These are phyloP conservation scores for Pseudopipra pipra DNA, from an alignment of 2,113 vertebrate species.

Conservation along the genomic window DNA sequence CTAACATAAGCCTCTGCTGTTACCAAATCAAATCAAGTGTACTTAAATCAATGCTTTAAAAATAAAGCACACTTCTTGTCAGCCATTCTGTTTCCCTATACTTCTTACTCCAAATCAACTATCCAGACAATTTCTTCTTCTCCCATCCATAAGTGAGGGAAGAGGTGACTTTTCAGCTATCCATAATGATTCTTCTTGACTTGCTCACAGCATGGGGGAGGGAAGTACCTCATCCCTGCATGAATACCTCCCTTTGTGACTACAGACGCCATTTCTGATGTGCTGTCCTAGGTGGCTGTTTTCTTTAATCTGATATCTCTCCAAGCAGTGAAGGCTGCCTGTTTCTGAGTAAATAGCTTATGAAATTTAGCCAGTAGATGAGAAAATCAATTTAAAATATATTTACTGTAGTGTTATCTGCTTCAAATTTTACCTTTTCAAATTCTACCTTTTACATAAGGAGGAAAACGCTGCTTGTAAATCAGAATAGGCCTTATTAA, in stretches of 20 bases:
- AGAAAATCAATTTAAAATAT: slow-evolving; percentile 16
- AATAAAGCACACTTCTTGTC: slow-evolving; percentile 12
- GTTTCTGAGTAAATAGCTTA: slow-evolving; percentile 20
- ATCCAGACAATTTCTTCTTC: neutral
- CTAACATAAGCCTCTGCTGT: neutral
- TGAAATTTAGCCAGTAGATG: slow-evolving; percentile 20
- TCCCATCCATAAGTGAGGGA: neutral
- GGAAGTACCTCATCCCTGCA: slow-evolving; percentile 10
- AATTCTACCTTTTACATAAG: neutral
- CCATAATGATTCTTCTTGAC: slow-evolving; percentile 8
- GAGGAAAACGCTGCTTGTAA: neutral
- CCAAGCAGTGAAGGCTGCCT: neutral
- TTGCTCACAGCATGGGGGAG: neutral
- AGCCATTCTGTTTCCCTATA: neutral
- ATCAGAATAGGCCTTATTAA: neutral
- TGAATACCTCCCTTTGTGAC: slow-evolving; percentile 19
- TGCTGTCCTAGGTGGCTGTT: neutral
- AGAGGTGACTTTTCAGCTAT: slow-evolving; percentile 16
- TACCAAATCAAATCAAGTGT: slow-evolving; percentile 1
- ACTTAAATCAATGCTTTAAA: slow-evolving; percentile 18
- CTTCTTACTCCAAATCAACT: slow-evolving; percentile 10
- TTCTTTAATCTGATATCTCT: slow-evolving; percentile 12
- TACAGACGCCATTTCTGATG: neutral
- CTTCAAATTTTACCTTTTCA: neutral
- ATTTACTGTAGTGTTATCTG: neutral